Percentiles rank a stretch among this genome's conserved stretches.
Conservation (phyloP, 1,140 invertebrate genomes). For the Asbolus verrucosus region DNA sequence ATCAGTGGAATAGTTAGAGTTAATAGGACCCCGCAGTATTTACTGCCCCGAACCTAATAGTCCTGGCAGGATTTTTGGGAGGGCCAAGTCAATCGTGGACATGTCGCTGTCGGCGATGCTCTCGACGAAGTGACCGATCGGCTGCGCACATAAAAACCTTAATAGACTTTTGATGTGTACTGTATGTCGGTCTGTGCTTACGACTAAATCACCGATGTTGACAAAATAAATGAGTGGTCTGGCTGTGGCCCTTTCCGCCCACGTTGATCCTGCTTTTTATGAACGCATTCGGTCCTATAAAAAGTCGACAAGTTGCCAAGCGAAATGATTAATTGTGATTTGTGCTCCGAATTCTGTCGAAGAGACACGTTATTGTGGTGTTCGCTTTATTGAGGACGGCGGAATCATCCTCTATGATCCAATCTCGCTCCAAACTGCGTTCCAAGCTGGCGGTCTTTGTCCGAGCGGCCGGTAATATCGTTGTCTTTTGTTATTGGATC, state of each 20-base stretch:
- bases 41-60: conserved; percentile 21
- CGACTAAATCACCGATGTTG: conserved; percentile 23
- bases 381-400: conserved; percentile 25
- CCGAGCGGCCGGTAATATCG: conserved; percentile 65
- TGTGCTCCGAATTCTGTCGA: conserved; percentile 21
- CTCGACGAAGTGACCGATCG: neutral
- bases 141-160: conserved; percentile 26
- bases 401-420: conserved; percentile 41
- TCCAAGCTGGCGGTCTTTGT: conserved; percentile 60
- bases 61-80: conserved; percentile 6
- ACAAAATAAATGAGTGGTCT: conserved; percentile 28
- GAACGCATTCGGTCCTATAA: neutral
- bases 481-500: conserved; percentile 67
- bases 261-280: conserved; percentile 23
- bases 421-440: conserved; percentile 45
- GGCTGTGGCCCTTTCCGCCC: neutral
- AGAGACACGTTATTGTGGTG: conserved; percentile 23
- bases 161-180: conserved; percentile 33
- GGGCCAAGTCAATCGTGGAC: neutral
- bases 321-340: conserved; percentile 31
- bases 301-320: neutral
- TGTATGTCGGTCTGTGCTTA: conserved; percentile 21
- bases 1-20: conserved; percentile 21
- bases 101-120: neutral
- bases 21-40: conserved; percentile 26